Conservation (phyloP, 1,140 invertebrate genomes). For the Drosophila triauraria region DNA sequence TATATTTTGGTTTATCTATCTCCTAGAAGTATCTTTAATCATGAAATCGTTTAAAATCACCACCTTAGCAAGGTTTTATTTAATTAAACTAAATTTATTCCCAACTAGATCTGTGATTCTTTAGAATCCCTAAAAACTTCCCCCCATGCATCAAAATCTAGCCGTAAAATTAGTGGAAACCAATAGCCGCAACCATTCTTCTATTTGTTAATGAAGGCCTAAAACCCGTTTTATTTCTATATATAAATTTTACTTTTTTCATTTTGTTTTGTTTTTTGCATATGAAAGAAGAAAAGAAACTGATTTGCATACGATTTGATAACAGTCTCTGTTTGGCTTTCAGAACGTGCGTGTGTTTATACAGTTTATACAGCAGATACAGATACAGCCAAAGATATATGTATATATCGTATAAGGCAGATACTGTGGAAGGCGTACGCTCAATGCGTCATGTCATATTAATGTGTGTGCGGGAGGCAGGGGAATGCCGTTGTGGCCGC, state of each 20-base stretch:
- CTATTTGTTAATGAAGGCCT: slow-evolving; percentile 29
- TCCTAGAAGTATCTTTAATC: too few species aligned
- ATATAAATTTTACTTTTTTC: slow-evolving; percentile 40
- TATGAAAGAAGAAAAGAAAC: slow-evolving; percentile 56
- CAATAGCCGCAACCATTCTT: slow-evolving; percentile 14
- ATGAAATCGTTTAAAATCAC: too few species aligned
- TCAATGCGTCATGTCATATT: slow-evolving; percentile 49
- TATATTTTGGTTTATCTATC: not conserved
- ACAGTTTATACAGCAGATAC: slow-evolving; percentile 48
- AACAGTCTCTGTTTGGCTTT: slow-evolving; percentile 48
- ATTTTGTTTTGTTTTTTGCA: slow-evolving; percentile 43
- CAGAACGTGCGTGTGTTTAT: slow-evolving; percentile 49
- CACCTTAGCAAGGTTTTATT: not conserved
- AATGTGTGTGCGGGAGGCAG: slow-evolving; percentile 29
- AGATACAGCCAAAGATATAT: slow-evolving; percentile 16
- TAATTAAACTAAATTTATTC: not conserved
- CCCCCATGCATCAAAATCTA: slow-evolving; percentile 6
- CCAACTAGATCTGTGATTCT: not conserved
- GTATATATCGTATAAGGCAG: slow-evolving; percentile 5
- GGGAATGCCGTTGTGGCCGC: slow-evolving; percentile 53
- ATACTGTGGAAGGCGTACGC: slow-evolving; percentile 29
- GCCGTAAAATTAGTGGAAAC: slow-evolving; percentile 14
- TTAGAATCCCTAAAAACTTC: slow-evolving; percentile 2
- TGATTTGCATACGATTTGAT: slow-evolving; percentile 78
- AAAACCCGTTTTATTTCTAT: slow-evolving; percentile 60